Evolutionary conservation across 2,888 invertebrate species (phyloP).

Genomic region (Philhelius pedissequus): DNA sequence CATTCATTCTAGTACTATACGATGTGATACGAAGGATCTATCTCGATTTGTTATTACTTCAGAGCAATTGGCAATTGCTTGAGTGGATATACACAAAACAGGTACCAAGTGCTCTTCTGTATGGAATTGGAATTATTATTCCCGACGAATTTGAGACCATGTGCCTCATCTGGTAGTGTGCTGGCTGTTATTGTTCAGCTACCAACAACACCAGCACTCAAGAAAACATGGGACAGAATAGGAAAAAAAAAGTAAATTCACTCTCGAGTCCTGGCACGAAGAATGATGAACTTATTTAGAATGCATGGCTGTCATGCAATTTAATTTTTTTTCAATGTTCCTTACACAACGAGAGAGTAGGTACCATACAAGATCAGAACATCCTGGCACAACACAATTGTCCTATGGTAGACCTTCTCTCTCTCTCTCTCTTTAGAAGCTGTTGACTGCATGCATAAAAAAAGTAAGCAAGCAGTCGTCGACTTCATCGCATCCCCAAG

Average conservation of each 20-base stretch:
- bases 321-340: constrained; percentile 33
- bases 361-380: neutral
- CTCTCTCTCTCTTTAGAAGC: neutral
- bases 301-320: constrained; percentile 64
- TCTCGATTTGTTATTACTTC: constrained; percentile 61
- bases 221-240: constrained; percentile 10
- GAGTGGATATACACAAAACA: constrained; percentile 36
- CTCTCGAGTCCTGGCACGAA: constrained; percentile 36
- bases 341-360: neutral
- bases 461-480: neutral
- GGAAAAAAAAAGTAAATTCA: constrained; percentile 20
- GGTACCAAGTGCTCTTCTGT: constrained; percentile 21
- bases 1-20: neutral
- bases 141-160: constrained; percentile 31
- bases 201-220: constrained; percentile 50
- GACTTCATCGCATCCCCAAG: constrained; percentile 18
- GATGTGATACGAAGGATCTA: constrained; percentile 14
- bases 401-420: constrained; percentile 16
- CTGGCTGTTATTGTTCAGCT: neutral
- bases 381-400: constrained; percentile 37
- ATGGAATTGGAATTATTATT: constrained; percentile 43
- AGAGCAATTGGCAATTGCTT: constrained; percentile 51
- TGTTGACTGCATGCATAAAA: constrained; percentile 19
- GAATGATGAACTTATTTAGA: constrained; percentile 59
- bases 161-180: constrained; percentile 32